Percentiles rank a stretch among this genome's conserved stretches.
Conservation (phyloP, 2,888 invertebrate species). For the Druceiella hillmani region DNA sequence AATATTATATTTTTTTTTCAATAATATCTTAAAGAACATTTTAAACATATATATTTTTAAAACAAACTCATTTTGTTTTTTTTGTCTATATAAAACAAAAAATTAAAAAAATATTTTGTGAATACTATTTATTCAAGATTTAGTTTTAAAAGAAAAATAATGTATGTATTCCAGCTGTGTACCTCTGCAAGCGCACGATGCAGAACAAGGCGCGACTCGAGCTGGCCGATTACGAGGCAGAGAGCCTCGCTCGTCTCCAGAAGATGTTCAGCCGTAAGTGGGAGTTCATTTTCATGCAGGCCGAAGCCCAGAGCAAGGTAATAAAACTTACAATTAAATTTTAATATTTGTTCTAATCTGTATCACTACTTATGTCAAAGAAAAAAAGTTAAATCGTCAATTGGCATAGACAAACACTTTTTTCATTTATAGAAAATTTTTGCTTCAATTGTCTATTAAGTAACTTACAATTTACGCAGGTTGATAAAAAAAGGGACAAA, state of each 20-base stretch:
- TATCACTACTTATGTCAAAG: too few relatives aligned
- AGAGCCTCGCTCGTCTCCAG: constrained; percentile 93
- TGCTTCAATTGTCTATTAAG: too few relatives aligned
- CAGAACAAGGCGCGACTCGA: constrained; percentile 98
- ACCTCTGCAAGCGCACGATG: constrained; percentile 98
- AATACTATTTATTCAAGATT: constrained; percentile 5
- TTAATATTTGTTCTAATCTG: neutral
- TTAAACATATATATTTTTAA: too few relatives aligned
- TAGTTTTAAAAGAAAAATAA: constrained; percentile 9
- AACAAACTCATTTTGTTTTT: too few relatives aligned
- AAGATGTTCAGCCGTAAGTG: constrained; percentile 99
- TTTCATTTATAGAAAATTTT: too few relatives aligned
- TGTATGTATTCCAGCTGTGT: constrained; percentile 82
- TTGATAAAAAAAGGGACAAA: constrained; percentile 98
- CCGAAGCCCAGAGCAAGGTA: constrained; percentile 61
- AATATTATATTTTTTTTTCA: too few relatives aligned
- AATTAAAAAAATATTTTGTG: constrained; percentile 3
- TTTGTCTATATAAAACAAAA: too few relatives aligned
- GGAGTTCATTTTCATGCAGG: constrained; percentile 99
- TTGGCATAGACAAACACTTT: too few relatives aligned
- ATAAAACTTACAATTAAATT: too few relatives aligned
- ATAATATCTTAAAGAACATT: too few relatives aligned
- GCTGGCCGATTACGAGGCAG: constrained; percentile 97
- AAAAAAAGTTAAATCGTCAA: too few relatives aligned
- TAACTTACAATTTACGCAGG: too few relatives aligned